Percentiles rank a stretch among this genome's conserved stretches.
These are phyloP conservation scores for Tholera decimalis DNA, from an alignment of 2,888 invertebrate genomes.

Conservation along the genomic window DNA sequence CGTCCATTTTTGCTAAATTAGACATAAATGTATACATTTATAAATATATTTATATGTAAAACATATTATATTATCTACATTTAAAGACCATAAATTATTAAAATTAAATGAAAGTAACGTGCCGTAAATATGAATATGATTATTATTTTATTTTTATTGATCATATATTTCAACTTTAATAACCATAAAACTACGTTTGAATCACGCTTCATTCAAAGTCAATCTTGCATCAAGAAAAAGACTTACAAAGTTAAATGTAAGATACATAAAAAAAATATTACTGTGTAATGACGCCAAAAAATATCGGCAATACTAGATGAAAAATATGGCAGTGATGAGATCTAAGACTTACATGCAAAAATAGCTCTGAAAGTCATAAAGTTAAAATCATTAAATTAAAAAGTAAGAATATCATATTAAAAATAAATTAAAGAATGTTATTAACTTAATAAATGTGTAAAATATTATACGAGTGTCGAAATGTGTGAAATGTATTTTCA, in stretches of 20 bases:
- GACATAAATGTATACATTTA: conserved; percentile 62
- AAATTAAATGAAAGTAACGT: conserved; percentile 26
- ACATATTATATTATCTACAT: conserved; percentile 51
- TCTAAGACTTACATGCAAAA: conserved; percentile 31
- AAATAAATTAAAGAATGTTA: background rate
- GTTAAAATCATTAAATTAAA: conserved; percentile 1
- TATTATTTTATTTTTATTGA: conserved; percentile 3
- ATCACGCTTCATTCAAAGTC: conserved; percentile 41
- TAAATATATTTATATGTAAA: conserved; percentile 61
- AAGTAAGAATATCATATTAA: conserved; percentile 17
- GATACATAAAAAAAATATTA: conserved; percentile 13
- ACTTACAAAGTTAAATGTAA: conserved; percentile 18
- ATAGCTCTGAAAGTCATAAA: conserved; percentile 4
- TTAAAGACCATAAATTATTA: conserved; percentile 48
- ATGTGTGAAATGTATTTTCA: conserved; percentile 3
- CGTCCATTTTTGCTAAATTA: conserved; percentile 76
- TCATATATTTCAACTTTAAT: background rate
- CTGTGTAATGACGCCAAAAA: conserved; percentile 19
- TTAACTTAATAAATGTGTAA: conserved; percentile 18
- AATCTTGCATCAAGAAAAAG: conserved; percentile 44
- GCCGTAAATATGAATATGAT: background rate
- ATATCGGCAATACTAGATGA: conserved; percentile 20
- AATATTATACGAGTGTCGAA: conserved; percentile 5
- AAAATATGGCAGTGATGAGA: conserved; percentile 26
- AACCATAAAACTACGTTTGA: conserved; percentile 2